Conservation (phyloP, 2,113 vertebrate genomes). For the Egretta garzetta region DNA sequence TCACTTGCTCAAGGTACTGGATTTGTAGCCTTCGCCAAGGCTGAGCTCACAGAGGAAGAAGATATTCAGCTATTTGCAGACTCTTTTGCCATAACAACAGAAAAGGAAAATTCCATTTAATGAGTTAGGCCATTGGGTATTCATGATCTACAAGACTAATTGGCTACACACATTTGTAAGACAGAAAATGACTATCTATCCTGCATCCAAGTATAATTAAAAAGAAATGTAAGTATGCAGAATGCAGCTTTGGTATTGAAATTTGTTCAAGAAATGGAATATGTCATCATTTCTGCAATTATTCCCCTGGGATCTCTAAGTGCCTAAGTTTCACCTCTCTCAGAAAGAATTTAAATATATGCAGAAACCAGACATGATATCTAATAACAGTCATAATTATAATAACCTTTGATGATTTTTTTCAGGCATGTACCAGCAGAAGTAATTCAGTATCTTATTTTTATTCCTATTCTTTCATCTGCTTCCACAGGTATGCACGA, state of each 20-base stretch:
- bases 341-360: conserved; percentile 62
- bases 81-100: background rate
- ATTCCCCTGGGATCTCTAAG: conserved; percentile 55
- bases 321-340: conserved; percentile 45
- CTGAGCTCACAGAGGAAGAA: background rate
- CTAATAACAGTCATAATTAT: conserved; percentile 61
- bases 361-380: conserved; percentile 49
- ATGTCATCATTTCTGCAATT: conserved; percentile 55
- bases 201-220: conserved; percentile 48
- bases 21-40: background rate
- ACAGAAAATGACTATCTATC: conserved; percentile 24
- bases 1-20: background rate
- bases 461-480: conserved; percentile 21
- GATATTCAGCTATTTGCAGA: background rate
- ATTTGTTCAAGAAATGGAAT: conserved; percentile 43
- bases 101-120: conserved; percentile 37
- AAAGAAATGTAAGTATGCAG: background rate
- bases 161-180: conserved; percentile 12
- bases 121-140: conserved; percentile 4
- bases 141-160: conserved; percentile 26
- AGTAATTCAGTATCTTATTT: conserved; percentile 39
- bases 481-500: conserved; percentile 29
- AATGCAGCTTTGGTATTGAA: conserved; percentile 51
- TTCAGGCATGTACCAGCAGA: conserved; percentile 56
- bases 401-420: conserved; percentile 67